Base-by-base conservation (phyloP, 30 jellyfish, hydroid and myxozoan species). In the Aurelia aurita complex sp. Pacific region DNA sequence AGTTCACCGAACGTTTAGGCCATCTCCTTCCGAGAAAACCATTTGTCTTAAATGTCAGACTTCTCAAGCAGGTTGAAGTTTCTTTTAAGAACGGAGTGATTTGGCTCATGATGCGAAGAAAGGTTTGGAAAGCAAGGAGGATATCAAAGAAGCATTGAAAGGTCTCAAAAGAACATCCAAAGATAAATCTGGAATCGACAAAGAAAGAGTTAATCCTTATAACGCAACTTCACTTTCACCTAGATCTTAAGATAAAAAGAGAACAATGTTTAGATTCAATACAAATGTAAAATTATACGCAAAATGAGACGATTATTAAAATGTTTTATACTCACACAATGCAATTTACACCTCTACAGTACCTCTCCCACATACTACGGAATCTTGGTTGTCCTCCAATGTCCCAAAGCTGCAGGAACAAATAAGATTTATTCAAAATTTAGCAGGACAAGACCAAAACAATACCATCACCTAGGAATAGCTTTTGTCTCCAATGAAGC, bases 311-410 rank as follows among this genome's bases (percentile, higher is more conserved):
- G 5, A 7, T 2, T 46, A 7, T 46, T 46, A 46, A 7, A 9
- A 46, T 9, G 14, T 9, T 40, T 8, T 9, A 76, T 52, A 54
- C 97, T 62, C 87, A 95, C 99, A 95, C 97, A 78, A 95, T 95
- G 82, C 99, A 95, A 82, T 95, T 95, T 5, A 95, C 99, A n/a
- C 99, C 99, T 42, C 98, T 79, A 85, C 99, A 95, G 63, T 95
- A 95, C 73, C 99, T 82, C 69, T 95, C 99, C 99, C 99, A 95
- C 98, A 95, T 90, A 63, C 92, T 87, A 54, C 99, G 83, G 68
- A 95, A 95, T 32, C 99, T 79, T 81, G 99, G 99, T 64, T 95
- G 99, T 4, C 99, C 99, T 51, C 99, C 99, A 69, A 95, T 91
- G 87, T 95, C 99, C 99, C 99, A 95, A 10, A 95, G 82, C 99